Percentiles rank a stretch among this genome's conserved stretches.
These are phyloP conservation scores for Nipponia nippon DNA, from an alignment of 2,113 vertebrate species.

Conservation along the genomic window DNA sequence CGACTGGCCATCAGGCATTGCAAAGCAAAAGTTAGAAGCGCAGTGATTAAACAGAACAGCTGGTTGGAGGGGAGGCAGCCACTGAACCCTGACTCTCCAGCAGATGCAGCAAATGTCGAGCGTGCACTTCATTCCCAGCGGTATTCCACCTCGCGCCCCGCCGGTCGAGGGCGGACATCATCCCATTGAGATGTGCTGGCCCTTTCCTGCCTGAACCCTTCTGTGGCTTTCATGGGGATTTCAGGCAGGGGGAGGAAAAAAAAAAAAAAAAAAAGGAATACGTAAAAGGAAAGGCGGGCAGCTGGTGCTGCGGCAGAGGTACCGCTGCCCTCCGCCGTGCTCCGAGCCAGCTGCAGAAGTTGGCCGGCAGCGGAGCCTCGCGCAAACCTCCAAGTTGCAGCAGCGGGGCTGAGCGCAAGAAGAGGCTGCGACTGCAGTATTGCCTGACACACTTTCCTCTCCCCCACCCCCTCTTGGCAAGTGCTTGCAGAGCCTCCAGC, in stretches of 20 bases:
- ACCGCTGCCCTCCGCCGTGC: not conserved
- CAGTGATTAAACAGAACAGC: conserved; percentile 43
- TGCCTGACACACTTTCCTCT: conserved; percentile 47
- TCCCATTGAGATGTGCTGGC: not conserved
- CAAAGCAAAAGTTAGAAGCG: conserved; percentile 17
- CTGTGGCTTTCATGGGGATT: not conserved
- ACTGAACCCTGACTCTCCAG: not conserved
- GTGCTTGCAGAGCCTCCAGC: conserved; percentile 55
- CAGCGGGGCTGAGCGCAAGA: not conserved
- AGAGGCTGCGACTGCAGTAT: conserved; percentile 37
- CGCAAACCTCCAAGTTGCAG: conserved; percentile 7
- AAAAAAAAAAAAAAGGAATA: too few relatives aligned
- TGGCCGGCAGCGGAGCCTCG: not conserved
- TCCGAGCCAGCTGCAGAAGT: not conserved
- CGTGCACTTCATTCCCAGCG: not conserved
- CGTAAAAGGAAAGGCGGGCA: not conserved
- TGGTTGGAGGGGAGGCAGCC: not conserved
- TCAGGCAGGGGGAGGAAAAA: not conserved
- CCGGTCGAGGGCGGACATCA: not conserved
- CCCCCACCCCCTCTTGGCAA: conserved; percentile 63
- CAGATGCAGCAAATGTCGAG: conserved; percentile 6
- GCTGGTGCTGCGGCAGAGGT: not conserved
- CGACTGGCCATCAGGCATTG: not conserved
- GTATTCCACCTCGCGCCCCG: not conserved
- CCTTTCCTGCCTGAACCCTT: not conserved